Evolutionary conservation across 2,888 invertebrate genomes (phyloP), one percentile per base, ranked within the genome.

Genomic region (Drosophila basisetae): DNA sequence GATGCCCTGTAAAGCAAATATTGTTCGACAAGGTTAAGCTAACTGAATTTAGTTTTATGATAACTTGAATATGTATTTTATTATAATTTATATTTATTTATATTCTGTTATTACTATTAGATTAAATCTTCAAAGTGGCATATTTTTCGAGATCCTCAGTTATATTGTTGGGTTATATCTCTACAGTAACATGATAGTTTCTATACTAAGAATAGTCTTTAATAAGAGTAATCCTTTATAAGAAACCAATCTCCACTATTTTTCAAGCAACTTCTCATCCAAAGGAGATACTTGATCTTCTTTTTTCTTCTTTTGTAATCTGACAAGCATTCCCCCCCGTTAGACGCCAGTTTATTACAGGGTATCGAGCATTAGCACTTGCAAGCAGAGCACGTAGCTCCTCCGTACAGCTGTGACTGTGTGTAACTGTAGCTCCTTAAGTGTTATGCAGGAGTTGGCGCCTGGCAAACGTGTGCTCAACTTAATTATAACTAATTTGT

Each of bases 401-500:
- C 67, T 37, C 35, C 35, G 66, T 69, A 68, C 69, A 71, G 72
- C 80, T 77, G 71, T 62, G 78, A 64, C 69, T 80, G 66, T 80
- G 80, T 82, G 56, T 56, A 80, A 68, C 80, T 66, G 73, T 73
- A 79, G 74, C 76, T 74, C 50, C 83, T 83, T 83, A 83, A 83
- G 83, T 81, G 83, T 81, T 83, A 73, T 74, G 76, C 83, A 76
- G 69, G 56, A 72, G 69, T 65, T 50, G 66, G 54, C 62, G 78
- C 68, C 71, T 68, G 76, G 76, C 75, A 78, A 78, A 76, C 84
- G 80, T 86, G 84, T 81, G 83, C 88, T 76, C 77, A 83, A 86
- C 85, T 86, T 88, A 86, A 86, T 86, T 86, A 88, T 88, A 86
- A 88, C 85, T 88, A 85, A 85, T 85, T 85, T 85, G 89, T 58